Evolutionary conservation across 1,140 invertebrate species (phyloP).

Genomic region (honey bee (Apis mellifera)): DNA sequence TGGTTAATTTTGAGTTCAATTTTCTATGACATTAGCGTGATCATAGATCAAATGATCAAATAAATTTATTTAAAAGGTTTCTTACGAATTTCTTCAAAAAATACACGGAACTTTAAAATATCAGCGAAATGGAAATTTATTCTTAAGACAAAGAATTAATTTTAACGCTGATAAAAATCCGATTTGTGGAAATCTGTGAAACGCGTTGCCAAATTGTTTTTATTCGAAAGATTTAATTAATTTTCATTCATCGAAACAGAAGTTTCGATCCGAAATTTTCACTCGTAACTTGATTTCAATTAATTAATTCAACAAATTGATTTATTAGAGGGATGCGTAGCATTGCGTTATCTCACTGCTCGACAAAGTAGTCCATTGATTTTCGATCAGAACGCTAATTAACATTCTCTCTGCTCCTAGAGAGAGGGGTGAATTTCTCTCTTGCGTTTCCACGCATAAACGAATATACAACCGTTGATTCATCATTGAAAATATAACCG

Average conservation of each 20-base stretch:
- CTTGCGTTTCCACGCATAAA: not conserved
- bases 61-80: no score
- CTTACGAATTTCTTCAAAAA: no score
- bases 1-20: no score
- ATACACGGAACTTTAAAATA: no score
- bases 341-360: not conserved
- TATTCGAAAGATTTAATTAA: not conserved
- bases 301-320: conserved; percentile 17
- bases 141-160: no score
- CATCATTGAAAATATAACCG: not conserved
- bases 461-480: conserved; percentile 4
- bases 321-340: not conserved
- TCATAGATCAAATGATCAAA: no score
- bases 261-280: not conserved
- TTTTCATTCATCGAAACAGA: not conserved
- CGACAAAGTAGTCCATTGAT: conserved; percentile 10
- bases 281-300: not conserved
- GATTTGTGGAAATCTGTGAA: no score
- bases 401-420: not conserved
- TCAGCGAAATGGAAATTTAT: no score
- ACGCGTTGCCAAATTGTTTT: no score
- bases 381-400: conserved; percentile 21
- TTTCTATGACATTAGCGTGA: no score
- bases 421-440: not conserved
- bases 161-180: no score